Conservation (phyloP, 2,888 invertebrate genomes). For the Spilarctia lutea region DNA sequence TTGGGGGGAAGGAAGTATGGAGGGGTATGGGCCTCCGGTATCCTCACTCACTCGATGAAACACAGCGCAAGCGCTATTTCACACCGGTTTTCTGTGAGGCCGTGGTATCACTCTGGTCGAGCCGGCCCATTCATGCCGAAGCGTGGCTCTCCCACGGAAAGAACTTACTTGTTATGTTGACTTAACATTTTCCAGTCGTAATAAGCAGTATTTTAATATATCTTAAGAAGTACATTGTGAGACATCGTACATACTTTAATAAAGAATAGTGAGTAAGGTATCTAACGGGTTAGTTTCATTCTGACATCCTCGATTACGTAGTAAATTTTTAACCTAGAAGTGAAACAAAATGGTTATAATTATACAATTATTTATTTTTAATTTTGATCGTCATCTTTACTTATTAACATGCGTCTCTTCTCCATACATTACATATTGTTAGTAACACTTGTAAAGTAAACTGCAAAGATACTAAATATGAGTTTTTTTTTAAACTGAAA, state of each 20-base stretch:
- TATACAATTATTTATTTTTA: neutral
- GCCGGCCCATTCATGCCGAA: too few relatives aligned
- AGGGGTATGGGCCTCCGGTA: too few relatives aligned
- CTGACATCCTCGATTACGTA: neutral
- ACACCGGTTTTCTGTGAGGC: too few relatives aligned
- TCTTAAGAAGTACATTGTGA: too few relatives aligned
- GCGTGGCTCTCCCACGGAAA: too few relatives aligned
- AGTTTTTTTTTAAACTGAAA: neutral
- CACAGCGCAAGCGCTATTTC: too few relatives aligned
- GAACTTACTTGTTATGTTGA: neutral
- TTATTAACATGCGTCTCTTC: neutral
- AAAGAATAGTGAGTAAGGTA: neutral
- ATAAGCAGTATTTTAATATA: neutral
- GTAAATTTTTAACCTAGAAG: neutral
- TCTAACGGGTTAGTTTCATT: neutral
- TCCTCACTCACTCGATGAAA: too few relatives aligned
- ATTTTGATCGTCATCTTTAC: neutral
- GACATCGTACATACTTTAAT: neutral
- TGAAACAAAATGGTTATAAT: neutral
- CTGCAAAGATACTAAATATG: neutral
- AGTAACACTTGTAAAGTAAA: neutral
- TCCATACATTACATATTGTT: neutral
- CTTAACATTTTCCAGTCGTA: neutral
- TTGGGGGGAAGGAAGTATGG: too few relatives aligned
- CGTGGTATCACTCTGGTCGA: too few relatives aligned